Base-by-base conservation (phyloP, 2,888 invertebrate genomes). In the Pyrrhia umbra region DNA sequence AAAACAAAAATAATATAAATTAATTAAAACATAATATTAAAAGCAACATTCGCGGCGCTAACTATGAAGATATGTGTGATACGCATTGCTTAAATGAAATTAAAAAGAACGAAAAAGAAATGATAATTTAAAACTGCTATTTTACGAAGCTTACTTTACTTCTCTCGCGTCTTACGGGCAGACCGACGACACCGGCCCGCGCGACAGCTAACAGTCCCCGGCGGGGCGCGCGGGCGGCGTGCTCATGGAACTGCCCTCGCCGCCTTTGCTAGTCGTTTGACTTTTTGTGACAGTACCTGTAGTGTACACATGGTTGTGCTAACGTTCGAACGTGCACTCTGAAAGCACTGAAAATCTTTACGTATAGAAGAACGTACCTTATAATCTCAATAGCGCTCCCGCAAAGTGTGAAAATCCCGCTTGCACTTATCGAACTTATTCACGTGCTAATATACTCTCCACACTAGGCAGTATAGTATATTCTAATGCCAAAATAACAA, bases 281-380 rank as follows among this genome's bases (percentile, higher is more conserved):
- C 40, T 67, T 73, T 73, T 73, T 68, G 68, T 39, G 45, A 68
- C 39, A 68, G 68, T 68, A 73, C 68, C 68, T 68, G 68, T 67
- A 68, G 68, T 68, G 59, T 73, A 73, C 68, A 73, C 57, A 68
- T 56, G 55, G 16, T 73, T 66, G 68, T 68, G 68, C 74, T 50
- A 68, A 57, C 50, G 40, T 73, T 73, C 45, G 46, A 46, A 56
- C 57, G 50, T 45, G 73, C 68, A 45, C 43, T 50, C 49, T 55
- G 39, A 64, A 71, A 55, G 37, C 40, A 63, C 70, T 50, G 25
- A 52, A 51, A 30, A 39, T 18, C 40, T 51, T 50, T 46, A 42
- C 39, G 30, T 57, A 57, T 20, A 67, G 25, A 45, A 40, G 16
- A 10, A 34, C 45, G 39, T 67, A 57, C 34, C 39, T 23, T 10